Conservation (phyloP, 2,113 vertebrate species). For the Callaeas wilsoni region DNA sequence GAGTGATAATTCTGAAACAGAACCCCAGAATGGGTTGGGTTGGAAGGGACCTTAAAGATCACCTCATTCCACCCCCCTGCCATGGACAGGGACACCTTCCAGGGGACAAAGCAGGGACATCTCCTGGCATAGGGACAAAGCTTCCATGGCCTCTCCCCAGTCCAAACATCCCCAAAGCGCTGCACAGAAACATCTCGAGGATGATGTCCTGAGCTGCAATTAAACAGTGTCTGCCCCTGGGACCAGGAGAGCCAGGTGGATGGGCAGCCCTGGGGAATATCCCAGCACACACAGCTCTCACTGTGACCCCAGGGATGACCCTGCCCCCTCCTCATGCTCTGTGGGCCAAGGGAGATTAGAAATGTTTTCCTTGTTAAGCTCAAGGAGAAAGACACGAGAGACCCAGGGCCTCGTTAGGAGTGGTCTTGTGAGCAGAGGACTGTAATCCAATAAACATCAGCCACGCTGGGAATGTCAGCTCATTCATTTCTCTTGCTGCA, state of each 20-base stretch:
- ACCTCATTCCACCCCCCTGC: neutral
- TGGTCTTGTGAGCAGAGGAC: neutral
- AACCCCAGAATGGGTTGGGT: neutral
- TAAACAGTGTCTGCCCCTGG: neutral
- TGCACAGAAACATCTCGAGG: neutral
- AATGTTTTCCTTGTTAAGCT: neutral
- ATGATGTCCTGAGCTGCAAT: neutral
- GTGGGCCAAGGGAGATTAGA: neutral
- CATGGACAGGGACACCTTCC: neutral
- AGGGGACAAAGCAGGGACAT: neutral
- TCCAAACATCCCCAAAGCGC: neutral
- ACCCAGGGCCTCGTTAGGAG: neutral
- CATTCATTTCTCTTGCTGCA: neutral
- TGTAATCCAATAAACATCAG: conserved; percentile 22
- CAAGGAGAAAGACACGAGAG: neutral
- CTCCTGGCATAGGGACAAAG: neutral
- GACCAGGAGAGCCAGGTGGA: neutral
- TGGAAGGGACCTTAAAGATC: neutral
- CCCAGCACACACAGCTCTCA: neutral
- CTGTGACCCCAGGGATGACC: neutral
- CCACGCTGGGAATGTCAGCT: neutral
- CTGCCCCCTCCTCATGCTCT: neutral
- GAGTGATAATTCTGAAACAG: neutral
- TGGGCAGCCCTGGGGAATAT: neutral
- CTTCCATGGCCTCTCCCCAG: neutral